These are phyloP conservation scores for Ploceus nigricollis DNA, from an alignment of 2,113 vertebrate genomes.

Conservation along the genomic window DNA sequence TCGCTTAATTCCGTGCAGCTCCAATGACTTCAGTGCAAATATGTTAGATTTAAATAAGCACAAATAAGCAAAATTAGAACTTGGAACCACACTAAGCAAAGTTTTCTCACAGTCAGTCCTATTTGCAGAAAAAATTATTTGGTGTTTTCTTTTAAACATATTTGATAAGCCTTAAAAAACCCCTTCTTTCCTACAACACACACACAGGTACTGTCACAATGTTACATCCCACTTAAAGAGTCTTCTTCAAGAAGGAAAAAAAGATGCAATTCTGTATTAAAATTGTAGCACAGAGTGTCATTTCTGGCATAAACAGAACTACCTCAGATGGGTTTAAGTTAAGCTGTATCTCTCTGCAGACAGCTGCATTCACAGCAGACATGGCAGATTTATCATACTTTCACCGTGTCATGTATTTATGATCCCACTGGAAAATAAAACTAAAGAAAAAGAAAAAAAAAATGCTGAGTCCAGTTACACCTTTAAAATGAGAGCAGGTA, in stretches of 20 bases:
- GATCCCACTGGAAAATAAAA: neutral
- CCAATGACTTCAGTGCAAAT: neutral
- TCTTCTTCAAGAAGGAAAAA: neutral
- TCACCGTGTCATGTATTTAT: neutral
- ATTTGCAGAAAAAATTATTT: neutral
- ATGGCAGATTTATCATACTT: neutral
- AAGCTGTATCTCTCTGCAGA: neutral
- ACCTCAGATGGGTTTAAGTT: neutral
- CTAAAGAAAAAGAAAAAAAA: neutral
- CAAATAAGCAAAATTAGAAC: neutral
- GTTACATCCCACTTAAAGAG: neutral
- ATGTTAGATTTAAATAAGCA: neutral
- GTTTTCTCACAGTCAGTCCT: neutral
- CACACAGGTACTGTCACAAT: neutral
- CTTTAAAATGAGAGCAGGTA: constrained; percentile 32
- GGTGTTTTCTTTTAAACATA: neutral
- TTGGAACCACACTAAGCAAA: neutral
- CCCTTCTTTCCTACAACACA: neutral
- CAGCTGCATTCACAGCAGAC: neutral
- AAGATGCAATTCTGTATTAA: neutral
- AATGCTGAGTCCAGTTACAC: neutral
- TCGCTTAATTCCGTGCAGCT: neutral
- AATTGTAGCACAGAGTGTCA: neutral
- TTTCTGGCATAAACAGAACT: neutral
- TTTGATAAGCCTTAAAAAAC: neutral